Conservation (phyloP, 2,113 vertebrate species). For the Stegostoma tigrinum region DNA sequence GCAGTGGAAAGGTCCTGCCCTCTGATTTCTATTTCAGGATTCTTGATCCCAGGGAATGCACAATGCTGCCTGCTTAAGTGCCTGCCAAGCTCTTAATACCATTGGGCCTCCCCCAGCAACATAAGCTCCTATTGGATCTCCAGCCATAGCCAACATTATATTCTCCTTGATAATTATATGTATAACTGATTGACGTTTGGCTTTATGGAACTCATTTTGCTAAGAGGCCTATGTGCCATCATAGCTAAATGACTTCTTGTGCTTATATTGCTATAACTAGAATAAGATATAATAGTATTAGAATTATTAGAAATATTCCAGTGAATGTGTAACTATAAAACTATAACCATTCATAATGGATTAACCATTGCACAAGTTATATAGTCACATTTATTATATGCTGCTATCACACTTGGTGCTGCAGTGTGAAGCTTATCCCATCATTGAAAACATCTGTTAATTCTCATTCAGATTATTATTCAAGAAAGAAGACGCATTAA, state of each 20-base stretch:
- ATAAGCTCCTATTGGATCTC: too few species aligned
- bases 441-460: background rate
- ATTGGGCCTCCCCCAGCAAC: too few species aligned
- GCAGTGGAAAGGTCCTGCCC: too few species aligned
- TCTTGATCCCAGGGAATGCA: too few species aligned
- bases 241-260: background rate
- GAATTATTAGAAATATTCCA: background rate
- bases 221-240: background rate
- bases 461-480: constrained; percentile 8
- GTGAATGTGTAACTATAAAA: constrained; percentile 17
- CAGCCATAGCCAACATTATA: background rate
- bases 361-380: background rate
- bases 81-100: background rate
- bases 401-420: background rate
- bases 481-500: background rate
- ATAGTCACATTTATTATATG: background rate
- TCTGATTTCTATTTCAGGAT: too few species aligned
- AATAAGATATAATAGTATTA: background rate
- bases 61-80: too few species aligned
- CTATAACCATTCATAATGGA: constrained; percentile 14
- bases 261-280: constrained; percentile 11
- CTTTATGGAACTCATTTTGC: background rate
- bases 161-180: background rate
- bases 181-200: background rate
- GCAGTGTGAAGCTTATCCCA: constrained; percentile 17